phyloP scores from a whole-genome alignment of 2,113 vertebrate species.

The Trogon melanurus region DNA sequence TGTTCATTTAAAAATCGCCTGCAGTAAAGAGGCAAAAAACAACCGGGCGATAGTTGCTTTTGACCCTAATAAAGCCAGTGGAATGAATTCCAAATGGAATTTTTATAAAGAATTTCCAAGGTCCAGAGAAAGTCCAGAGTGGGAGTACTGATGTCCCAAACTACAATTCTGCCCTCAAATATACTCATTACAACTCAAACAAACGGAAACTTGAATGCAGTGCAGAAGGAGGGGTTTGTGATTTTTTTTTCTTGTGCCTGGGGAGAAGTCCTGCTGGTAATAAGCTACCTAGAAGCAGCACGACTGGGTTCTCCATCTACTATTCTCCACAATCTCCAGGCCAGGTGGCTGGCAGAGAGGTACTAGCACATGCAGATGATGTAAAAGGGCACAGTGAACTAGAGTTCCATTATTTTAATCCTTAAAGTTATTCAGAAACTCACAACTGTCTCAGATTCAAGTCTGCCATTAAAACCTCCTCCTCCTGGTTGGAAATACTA shows the following conservation, averaged over 20 bases:
- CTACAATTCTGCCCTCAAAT: background rate
- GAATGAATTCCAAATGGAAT: background rate
- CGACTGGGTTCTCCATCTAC: background rate
- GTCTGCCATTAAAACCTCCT: background rate
- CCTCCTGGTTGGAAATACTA: background rate
- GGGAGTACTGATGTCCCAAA: background rate
- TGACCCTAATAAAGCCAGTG: background rate
- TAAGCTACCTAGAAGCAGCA: background rate
- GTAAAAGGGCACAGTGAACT: background rate
- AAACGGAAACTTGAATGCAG: background rate
- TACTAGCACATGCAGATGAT: background rate
- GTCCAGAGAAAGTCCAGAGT: background rate
- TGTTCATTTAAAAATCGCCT: background rate
- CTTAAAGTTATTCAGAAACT: background rate
- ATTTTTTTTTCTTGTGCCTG: background rate
- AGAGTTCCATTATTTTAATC: background rate
- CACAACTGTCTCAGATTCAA: background rate
- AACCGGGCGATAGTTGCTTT: background rate
- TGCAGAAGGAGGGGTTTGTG: background rate
- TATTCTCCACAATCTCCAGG: background rate
- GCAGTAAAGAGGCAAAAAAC: background rate
- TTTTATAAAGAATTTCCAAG: background rate
- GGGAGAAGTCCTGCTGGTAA: background rate
- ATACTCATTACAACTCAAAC: background rate
- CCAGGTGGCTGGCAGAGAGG: background rate